Conservation (phyloP, 2,113 vertebrate species). For the Triplophysa dalaica region DNA sequence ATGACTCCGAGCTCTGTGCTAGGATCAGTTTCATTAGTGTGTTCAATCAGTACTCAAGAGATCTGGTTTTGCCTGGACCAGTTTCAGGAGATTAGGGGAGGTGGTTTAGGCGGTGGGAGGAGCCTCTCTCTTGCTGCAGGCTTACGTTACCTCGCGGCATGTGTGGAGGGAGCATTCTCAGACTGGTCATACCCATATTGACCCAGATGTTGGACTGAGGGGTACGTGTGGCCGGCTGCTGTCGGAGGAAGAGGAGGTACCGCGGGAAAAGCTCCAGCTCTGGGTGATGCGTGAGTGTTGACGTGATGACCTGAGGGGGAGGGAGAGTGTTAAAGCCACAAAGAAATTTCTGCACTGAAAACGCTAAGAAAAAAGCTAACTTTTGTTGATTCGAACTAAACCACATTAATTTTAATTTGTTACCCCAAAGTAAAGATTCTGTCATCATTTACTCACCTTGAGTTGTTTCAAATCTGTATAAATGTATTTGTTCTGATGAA, state of each 20-base stretch:
- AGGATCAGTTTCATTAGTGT: slow-evolving; percentile 44
- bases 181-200: slow-evolving; percentile 99
- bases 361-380: not conserved
- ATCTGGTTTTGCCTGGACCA: slow-evolving; percentile 18
- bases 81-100: slow-evolving; percentile 46
- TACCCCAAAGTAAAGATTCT: no score
- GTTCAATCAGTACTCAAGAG: slow-evolving; percentile 26
- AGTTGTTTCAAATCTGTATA: no score
- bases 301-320: slow-evolving; percentile 84
- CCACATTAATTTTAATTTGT: not conserved
- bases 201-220: slow-evolving; percentile 99
- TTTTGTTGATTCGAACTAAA: not conserved
- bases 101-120: slow-evolving; percentile 41
- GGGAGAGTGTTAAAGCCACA: not conserved
- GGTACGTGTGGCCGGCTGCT: slow-evolving; percentile 89
- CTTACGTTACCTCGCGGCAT: slow-evolving; percentile 98
- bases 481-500: no score
- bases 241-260: slow-evolving; percentile 93
- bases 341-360: not conserved
- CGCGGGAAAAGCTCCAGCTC: slow-evolving; percentile 94
- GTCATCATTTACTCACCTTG: no score
- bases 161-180: slow-evolving; percentile 95
- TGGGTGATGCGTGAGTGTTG: slow-evolving; percentile 77
- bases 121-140: slow-evolving; percentile 91
- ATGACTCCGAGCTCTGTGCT: slow-evolving; percentile 26